Evolutionary conservation across 2,888 invertebrate genomes (phyloP), one percentile per base, ranked within the genome.

Genomic region (Cantharis rustica): DNA sequence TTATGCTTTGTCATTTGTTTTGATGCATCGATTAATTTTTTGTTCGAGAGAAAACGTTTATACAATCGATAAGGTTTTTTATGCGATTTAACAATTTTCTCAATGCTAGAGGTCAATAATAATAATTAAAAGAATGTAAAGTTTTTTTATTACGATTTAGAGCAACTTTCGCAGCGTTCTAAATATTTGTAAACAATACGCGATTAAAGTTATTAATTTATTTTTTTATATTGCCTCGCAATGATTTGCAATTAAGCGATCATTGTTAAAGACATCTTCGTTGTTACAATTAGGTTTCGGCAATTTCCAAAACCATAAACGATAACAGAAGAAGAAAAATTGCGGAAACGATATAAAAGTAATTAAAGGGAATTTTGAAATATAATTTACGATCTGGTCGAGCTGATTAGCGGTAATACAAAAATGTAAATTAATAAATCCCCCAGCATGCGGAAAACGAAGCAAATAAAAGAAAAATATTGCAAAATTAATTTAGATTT

Each of bases 81-180:
- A 20, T 66, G 23, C 47, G 47, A 47, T 47, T 66, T 23, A 66
- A 66, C 16, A 66, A 16, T 16, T 17, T 66, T 66, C 20, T 17
- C 64, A n/a, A n/a, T 66, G 20, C 64, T 20, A 66, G 64, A 66
- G 64, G 64, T 16, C 23, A 66, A 66, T 20, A 66, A 66, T 66
- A 20, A 66, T 20, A 66, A 66, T 66, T 47, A 47, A 47, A 23
- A 66, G 64, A 66, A 20, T 23, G 20, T 66, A 20, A 66, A 17
- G 23, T 66, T 66, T 47, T 47, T 66, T 20, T 27, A 4, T 5
- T 66, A 13, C 23, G 23, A 66, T 66, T 20, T 66, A 13, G 64
- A 66, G 23, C 64, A 66, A 66, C 64, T 66, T 66, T 66, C 64
- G 64, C 64, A 66, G 23, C 64, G 64, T 66, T 66, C 64, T 66